A percentile compares a stretch with the other conserved stretches of the same genome.
phyloP scores from a whole-genome alignment of 2,888 invertebrate species.

The Argyresthia albistria region DNA sequence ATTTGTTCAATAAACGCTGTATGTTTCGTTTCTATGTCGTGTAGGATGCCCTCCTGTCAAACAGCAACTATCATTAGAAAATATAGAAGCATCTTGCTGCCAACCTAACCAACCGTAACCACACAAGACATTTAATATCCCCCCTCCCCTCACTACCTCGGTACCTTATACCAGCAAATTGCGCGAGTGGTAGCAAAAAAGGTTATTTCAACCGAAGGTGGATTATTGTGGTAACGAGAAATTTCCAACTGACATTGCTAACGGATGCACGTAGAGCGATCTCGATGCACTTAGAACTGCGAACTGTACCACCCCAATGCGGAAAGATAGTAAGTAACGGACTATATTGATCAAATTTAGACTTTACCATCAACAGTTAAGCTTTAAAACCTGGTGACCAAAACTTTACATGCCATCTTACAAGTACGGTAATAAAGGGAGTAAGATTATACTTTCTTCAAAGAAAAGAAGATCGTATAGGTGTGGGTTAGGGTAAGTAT shows the following conservation, averaged over 20 bases:
- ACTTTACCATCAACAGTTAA: too few species aligned
- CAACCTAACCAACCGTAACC: too few species aligned
- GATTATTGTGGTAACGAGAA: slow-evolving; percentile 66
- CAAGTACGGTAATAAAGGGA: slow-evolving; percentile 17
- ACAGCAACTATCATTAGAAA: too few species aligned
- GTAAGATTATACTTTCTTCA: slow-evolving; percentile 17
- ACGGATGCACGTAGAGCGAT: slow-evolving; percentile 61
- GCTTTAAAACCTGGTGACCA: too few species aligned
- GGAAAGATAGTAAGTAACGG: too few species aligned
- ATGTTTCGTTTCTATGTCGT: too few species aligned
- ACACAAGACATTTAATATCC: too few species aligned
- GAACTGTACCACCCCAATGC: neutral
- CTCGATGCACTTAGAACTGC: slow-evolving; percentile 59
- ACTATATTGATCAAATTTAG: too few species aligned
- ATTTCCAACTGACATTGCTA: slow-evolving; percentile 62
- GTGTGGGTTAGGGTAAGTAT: slow-evolving; percentile 10
- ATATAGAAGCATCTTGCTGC: too few species aligned
- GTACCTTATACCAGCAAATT: slow-evolving; percentile 20
- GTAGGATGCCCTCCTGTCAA: too few species aligned
- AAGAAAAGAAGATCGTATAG: slow-evolving; percentile 16
- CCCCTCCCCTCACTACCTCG: too few species aligned
- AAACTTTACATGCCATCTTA: neutral
- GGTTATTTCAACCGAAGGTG: slow-evolving; percentile 43
- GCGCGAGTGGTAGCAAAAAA: slow-evolving; percentile 49
- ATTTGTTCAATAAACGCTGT: too few species aligned